Evolutionary conservation across 2,888 invertebrate genomes (phyloP).

Genomic region (Achlya flavicornis): DNA sequence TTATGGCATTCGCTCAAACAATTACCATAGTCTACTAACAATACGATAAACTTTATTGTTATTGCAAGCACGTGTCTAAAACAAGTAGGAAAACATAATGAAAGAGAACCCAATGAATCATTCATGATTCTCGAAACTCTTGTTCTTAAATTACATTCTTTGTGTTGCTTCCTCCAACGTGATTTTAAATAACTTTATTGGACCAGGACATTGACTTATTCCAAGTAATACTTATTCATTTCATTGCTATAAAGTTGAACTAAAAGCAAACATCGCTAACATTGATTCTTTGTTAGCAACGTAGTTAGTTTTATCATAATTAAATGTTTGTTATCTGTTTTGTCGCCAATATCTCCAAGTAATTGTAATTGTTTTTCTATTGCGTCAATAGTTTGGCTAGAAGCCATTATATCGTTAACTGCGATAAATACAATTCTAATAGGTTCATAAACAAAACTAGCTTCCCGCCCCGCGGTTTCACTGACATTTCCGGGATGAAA

Average conservation of each 20-base stretch:
- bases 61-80: neutral
- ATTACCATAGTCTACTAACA: too few species aligned
- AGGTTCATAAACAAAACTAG: too few species aligned
- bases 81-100: neutral
- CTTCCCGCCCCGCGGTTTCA: too few species aligned
- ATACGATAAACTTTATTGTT: neutral
- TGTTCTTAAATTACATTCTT: neutral
- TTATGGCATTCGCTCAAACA: too few species aligned
- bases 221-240: neutral
- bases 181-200: neutral
- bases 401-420: constrained; percentile 42
- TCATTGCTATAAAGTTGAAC: neutral
- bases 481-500: too few species aligned
- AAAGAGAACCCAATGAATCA: neutral
- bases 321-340: constrained; percentile 21
- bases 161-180: constrained; percentile 5
- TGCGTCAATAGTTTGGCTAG: constrained; percentile 60
- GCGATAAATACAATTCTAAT: constrained; percentile 8
- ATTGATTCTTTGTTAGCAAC: neutral
- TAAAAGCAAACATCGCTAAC: neutral
- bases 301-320: neutral
- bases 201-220: neutral
- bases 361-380: constrained; percentile 45
- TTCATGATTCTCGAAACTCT: neutral
- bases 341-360: constrained; percentile 22